Evolutionary conservation across 2,797 vertebrate species (phyloP).

Genomic region (Apodemus agrarius): DNA sequence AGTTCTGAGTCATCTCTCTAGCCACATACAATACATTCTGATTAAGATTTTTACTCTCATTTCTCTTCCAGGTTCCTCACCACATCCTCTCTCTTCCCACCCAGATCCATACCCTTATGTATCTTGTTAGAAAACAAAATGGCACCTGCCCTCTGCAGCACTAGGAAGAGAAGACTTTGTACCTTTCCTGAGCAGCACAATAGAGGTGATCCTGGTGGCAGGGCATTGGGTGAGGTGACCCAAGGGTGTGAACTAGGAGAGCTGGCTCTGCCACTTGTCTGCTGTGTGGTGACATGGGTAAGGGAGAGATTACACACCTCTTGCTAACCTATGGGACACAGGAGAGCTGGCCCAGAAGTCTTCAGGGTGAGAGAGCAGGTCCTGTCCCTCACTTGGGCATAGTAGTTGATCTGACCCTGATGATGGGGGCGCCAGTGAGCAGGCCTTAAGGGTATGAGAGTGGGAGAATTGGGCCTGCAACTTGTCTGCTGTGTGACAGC

Average conservation of each 20-base stretch:
- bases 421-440: too few relatives aligned
- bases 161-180: background rate
- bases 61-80: accelerated
- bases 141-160: background rate
- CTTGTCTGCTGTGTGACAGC: too few relatives aligned
- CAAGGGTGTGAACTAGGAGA: background rate
- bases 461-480: too few relatives aligned
- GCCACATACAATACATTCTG: background rate
- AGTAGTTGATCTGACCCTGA: too few relatives aligned
- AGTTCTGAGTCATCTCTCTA: background rate
- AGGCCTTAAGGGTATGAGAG: too few relatives aligned
- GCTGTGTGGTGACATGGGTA: background rate
- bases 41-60: background rate
- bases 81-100: accelerated
- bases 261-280: background rate
- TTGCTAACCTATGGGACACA: too few relatives aligned
- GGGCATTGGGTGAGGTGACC: background rate
- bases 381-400: too few relatives aligned
- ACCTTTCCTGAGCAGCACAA: background rate
- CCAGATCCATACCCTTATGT: background rate
- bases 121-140: background rate
- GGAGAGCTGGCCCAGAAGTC: too few relatives aligned
- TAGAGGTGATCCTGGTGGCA: background rate
- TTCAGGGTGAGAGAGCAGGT: too few relatives aligned
- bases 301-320: background rate